These are phyloP conservation scores for Aphelinus atriplicis DNA, from an alignment of 1,140 invertebrate species.

Conservation along the genomic window DNA sequence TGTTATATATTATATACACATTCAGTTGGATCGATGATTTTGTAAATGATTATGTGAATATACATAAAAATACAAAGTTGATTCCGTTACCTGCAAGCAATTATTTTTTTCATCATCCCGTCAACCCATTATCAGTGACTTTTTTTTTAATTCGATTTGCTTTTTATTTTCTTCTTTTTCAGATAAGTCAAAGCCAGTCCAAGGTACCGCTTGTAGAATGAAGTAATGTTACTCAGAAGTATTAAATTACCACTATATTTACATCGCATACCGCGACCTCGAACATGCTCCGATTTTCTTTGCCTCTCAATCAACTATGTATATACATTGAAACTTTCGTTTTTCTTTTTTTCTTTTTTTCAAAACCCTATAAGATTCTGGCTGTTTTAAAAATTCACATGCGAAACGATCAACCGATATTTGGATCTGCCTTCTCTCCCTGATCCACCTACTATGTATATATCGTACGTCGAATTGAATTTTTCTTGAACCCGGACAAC, in stretches of 20 bases:
- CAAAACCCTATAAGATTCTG: too few species aligned
- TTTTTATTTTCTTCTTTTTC: slow-evolving; percentile 37
- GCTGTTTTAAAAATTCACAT: too few species aligned
- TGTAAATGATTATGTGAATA: slow-evolving; percentile 6
- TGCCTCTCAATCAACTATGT: too few species aligned
- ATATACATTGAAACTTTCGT: background rate
- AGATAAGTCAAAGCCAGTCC: slow-evolving; percentile 23
- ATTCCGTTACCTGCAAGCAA: slow-evolving; percentile 24
- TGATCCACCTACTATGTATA: too few species aligned
- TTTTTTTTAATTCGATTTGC: slow-evolving; percentile 24
- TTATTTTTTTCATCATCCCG: slow-evolving; percentile 9
- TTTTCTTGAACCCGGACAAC: too few species aligned
- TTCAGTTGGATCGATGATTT: background rate
- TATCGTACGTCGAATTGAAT: too few species aligned
- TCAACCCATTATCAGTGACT: too few species aligned
- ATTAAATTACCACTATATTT: slow-evolving; percentile 32
- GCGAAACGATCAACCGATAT: too few species aligned
- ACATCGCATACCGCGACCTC: background rate
- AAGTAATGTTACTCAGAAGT: slow-evolving; percentile 32
- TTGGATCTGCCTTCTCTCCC: too few species aligned
- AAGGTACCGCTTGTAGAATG: slow-evolving; percentile 24
- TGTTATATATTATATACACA: slow-evolving; percentile 12
- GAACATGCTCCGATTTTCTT: too few species aligned
- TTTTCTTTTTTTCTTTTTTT: background rate
- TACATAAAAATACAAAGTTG: slow-evolving; percentile 15